These are phyloP conservation scores for Pachypanchax playfairii DNA, from an alignment of 2,113 vertebrate genomes.

Conservation along the genomic window DNA sequence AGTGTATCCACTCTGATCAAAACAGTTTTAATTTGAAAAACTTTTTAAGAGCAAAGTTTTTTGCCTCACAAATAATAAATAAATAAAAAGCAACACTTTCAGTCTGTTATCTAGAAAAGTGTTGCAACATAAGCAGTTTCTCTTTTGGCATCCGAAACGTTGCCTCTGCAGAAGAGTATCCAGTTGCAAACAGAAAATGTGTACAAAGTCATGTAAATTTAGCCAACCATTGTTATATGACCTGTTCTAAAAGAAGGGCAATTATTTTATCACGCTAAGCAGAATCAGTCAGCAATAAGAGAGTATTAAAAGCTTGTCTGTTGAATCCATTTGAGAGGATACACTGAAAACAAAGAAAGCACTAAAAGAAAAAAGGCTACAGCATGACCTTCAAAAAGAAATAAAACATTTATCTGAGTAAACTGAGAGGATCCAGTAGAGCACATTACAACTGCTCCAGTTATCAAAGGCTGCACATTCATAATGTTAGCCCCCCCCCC, in stretches of 20 bases:
- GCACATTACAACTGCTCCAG: background rate
- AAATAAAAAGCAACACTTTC: background rate
- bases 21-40: background rate
- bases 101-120: background rate
- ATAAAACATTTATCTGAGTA: background rate
- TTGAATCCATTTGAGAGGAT: background rate
- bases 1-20: background rate
- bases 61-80: background rate
- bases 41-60: background rate
- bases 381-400: background rate
- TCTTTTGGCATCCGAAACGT: background rate
- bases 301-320: background rate
- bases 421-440: background rate
- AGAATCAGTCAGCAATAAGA: background rate
- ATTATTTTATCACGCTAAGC: background rate
- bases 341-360: background rate
- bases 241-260: background rate
- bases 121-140: background rate
- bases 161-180: background rate
- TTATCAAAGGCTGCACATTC: background rate
- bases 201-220: background rate
- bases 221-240: background rate
- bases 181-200: background rate
- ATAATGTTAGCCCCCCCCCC: background rate
- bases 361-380: conserved; percentile 1